Evolutionary conservation across 2,888 invertebrate species (phyloP), one percentile per base, ranked within the genome.

Genomic region (Pseudococcus longispinus): DNA sequence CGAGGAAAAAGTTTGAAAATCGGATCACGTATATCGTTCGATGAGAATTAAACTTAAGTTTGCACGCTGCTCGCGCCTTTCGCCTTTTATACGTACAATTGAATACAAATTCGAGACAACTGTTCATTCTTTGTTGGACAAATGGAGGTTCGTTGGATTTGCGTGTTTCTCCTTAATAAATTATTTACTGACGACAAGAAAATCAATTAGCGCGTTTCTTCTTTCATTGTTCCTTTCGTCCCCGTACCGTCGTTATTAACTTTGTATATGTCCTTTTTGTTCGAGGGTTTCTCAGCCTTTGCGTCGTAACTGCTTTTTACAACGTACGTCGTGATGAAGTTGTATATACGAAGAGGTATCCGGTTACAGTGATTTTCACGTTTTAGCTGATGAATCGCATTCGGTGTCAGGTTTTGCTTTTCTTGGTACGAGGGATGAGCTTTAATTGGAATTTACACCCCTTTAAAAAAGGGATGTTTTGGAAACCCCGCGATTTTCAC

Each of bases 181-280:
- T 86, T 86, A 86, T 86, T 86, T 74, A 77, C 86, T 42, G 86
- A 86, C 86, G 86, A 86, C 86, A 86, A 86, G 86, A 86, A 86
- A 86, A 86, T 86, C 86, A 86, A 86, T 86, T 86, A 86, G 86
- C 86, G 86, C 86, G 86, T 86, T 86, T 86, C 86, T 86, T 86
- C 86, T 77, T 84, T 84, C 37, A 55, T 80, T 84, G 84, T 55
- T 55, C 84, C 46, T 60, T 60, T 55, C 83, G 83, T 51, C 60
- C 55, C 84, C 32, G n/a, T 83, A 37, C 37, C 60, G 32, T 51
- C 32, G 83, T 83, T 46, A 55, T 51, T 51, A 83, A 46, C 83
- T 83, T 83, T 51, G 32, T 84, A 55, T 84, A 55, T 60, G 55
- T 51, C 84, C 55, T 80, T 80, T 80, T 80, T 42, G 77, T 80